A percentile compares a stretch with the other conserved stretches of the same genome.
Conservation (phyloP, 1,140 invertebrate species). For the Zaprionus camerounensis region DNA sequence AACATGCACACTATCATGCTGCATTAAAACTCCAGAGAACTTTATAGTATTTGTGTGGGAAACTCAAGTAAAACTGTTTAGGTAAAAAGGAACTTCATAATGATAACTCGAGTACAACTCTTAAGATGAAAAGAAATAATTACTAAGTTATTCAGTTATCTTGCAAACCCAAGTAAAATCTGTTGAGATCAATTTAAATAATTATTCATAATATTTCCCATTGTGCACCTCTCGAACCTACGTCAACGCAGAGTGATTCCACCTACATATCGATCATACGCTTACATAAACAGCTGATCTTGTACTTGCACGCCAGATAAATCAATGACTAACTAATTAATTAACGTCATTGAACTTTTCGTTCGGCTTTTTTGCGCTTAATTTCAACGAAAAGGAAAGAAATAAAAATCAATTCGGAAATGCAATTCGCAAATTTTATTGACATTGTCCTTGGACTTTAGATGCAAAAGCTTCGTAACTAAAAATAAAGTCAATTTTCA, state of each 20-base stretch:
- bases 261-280: neutral
- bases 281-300: conserved; percentile 67
- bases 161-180: neutral
- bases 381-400: conserved; percentile 41
- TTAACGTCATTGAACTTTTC: conserved; percentile 79
- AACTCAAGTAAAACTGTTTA: neutral
- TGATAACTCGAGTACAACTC: too few relatives aligned
- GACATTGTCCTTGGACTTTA: conserved; percentile 76
- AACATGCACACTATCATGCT: neutral
- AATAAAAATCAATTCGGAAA: conserved; percentile 58
- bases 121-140: too few relatives aligned
- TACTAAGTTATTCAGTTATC: neutral
- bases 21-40: neutral
- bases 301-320: conserved; percentile 20
- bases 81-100: neutral
- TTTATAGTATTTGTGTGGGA: neutral
- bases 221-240: neutral
- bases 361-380: conserved; percentile 62
- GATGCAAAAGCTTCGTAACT: conserved; percentile 71
- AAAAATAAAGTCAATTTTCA: conserved; percentile 75
- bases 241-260: neutral
- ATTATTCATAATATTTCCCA: neutral
- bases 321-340: conserved; percentile 71
- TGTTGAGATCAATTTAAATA: neutral
- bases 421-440: conserved; percentile 61